These are phyloP conservation scores for Stegophylla sp. DNA, from an alignment of 2,888 invertebrate genomes.

Conservation along the genomic window DNA sequence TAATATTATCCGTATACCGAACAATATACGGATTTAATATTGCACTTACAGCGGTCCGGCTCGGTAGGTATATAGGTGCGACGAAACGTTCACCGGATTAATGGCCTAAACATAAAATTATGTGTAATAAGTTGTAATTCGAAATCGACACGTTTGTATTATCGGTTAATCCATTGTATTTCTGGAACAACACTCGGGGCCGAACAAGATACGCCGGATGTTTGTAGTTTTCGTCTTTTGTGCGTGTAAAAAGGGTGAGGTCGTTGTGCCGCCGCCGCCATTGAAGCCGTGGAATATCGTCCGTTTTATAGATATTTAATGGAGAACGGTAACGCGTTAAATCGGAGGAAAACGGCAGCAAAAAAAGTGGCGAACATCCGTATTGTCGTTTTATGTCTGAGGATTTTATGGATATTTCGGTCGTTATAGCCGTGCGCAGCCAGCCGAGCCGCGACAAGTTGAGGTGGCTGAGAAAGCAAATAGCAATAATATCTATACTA, in stretches of 20 bases:
- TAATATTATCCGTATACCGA: neutral
- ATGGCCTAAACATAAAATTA: no score
- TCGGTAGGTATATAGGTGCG: no score
- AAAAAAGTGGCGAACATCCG: neutral
- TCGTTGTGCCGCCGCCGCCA: neutral
- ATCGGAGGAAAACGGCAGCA: no score
- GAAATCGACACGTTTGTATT: neutral
- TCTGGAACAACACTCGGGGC: no score
- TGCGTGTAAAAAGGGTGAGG: neutral
- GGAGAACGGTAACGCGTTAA: conserved; percentile 12
- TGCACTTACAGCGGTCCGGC: neutral
- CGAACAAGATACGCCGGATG: no score
- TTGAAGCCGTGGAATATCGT: conserved; percentile 21
- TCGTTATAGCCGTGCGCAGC: neutral
- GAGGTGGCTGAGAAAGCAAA: neutral
- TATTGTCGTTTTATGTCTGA: neutral
- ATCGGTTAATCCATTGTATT: no score
- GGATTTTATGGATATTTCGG: neutral
- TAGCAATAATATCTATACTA: no score
- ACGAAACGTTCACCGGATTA: no score
- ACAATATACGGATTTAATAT: neutral
- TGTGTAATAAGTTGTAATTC: neutral
- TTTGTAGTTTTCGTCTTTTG: conserved; percentile 18
- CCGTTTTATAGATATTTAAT: conserved; percentile 20
- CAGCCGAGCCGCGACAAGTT: neutral